Base-by-base conservation (phyloP, 2,888 invertebrate species). In the Cryptosula pallasiana region DNA sequence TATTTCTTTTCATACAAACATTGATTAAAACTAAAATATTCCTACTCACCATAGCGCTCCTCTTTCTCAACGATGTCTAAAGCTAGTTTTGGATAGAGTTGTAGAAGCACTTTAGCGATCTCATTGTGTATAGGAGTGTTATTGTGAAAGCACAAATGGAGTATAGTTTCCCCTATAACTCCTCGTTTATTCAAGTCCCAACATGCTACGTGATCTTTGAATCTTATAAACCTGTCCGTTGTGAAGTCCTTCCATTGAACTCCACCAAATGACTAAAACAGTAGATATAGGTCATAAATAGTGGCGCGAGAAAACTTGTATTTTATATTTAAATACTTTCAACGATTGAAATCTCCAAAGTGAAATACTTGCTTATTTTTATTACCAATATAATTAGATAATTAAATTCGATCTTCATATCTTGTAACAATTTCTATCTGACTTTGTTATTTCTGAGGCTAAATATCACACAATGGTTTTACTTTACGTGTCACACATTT, bases 171-270 rank as follows among this genome's bases (percentile, higher is more conserved):
- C 0, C 98, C 98, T 0, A 98, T 87, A 0, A 95, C 93, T 0
- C 98, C 98, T 16, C 98, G 88, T 82, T 93, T 94, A 80, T 94
- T 92, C 91, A 99, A 93, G 84, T 95, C 94, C 98, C 98, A 99
- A 83, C 97, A 96, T 0, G 95, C 95, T 76, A 92, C 81, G 75
- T 87, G 87, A 69, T 80, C 80, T 29, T 76, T 76, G 74, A 81
- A 81, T 35, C 35, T 55, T 5, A 57, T 27, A n/a, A 57, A 29
- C 20, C 55, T 57, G 63, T 45, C 20, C 32, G 55, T 25, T n/a
- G 54, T 70, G 36, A n/a, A 63, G 34, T 63, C 63, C n/a, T 9
- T 5, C 5, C 20, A 45, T 20, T 45, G 45, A n/a, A n/a, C n/a
- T n/a, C n/a, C n/a, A n/a, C n/a, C n/a, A n/a, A n/a, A n/a, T n/a